Conservation (phyloP, 2,888 invertebrate genomes). For the Cheilosia pagana region DNA sequence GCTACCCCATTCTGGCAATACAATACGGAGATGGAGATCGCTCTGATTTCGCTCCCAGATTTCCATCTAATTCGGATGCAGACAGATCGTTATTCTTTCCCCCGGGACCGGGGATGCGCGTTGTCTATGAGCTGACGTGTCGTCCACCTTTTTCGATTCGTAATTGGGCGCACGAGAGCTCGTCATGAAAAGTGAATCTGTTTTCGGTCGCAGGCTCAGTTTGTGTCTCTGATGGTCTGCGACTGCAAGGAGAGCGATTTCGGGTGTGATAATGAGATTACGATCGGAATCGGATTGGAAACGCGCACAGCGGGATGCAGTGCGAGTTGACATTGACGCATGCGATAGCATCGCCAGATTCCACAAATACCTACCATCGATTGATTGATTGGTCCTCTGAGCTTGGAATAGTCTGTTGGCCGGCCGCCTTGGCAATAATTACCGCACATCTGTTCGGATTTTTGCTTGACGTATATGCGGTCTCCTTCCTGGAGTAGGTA, state of each 20-base stretch:
- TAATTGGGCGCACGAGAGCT: constrained; percentile 49
- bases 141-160: constrained; percentile 20
- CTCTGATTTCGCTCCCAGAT: constrained; percentile 65
- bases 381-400: constrained; percentile 70
- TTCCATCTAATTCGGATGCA: constrained; percentile 68
- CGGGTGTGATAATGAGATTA: constrained; percentile 74
- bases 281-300: constrained; percentile 47
- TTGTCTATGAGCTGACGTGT: constrained; percentile 43
- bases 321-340: constrained; percentile 72
- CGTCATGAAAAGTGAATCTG: constrained; percentile 69
- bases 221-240: not conserved
- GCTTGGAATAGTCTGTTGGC: constrained; percentile 4
- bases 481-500: constrained; percentile 15
- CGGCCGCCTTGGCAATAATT: constrained; percentile 55
- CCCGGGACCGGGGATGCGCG: constrained; percentile 1
- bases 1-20: constrained; percentile 64
- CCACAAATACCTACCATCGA: constrained; percentile 67
- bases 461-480: not conserved
- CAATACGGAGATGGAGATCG: constrained; percentile 65
- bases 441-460: constrained; percentile 71
- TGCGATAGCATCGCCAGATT: constrained; percentile 70
- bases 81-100: constrained; percentile 68
- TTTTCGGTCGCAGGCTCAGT: constrained; percentile 24
- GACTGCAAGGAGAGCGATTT: constrained; percentile 48
- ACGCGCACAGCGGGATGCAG: constrained; percentile 55